Evolutionary conservation across 2,888 invertebrate species (phyloP).

Genomic region (Clunio marinus): DNA sequence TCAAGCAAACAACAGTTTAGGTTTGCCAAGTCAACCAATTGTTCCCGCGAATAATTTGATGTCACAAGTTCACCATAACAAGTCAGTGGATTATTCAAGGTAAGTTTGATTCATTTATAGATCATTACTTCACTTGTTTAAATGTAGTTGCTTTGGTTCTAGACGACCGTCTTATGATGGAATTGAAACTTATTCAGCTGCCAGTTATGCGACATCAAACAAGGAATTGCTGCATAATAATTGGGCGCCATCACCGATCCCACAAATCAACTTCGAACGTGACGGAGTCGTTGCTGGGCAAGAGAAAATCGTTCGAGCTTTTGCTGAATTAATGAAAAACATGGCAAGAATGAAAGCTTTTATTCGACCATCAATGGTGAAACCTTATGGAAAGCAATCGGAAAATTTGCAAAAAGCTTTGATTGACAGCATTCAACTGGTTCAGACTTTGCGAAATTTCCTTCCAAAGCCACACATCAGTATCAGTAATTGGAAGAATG

Average conservation of each 20-base stretch:
- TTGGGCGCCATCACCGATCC: conserved; percentile 52
- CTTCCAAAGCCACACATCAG: conserved; percentile 83
- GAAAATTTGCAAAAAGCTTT: conserved; percentile 83
- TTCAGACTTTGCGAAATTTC: conserved; percentile 78
- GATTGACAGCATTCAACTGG: conserved; percentile 80
- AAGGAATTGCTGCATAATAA: conserved; percentile 66
- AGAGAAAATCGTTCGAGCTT: conserved; percentile 80
- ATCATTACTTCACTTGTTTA: background rate
- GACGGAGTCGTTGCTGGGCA: conserved; percentile 60
- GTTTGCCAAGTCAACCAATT: conserved; percentile 15
- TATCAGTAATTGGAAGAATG: conserved; percentile 85
- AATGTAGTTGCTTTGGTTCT: background rate
- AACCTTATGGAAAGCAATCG: conserved; percentile 85
- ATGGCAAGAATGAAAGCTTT: conserved; percentile 85
- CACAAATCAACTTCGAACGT: conserved; percentile 38
- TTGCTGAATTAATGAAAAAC: conserved; percentile 81
- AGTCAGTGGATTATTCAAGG: conserved; percentile 23
- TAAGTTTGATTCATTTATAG: background rate
- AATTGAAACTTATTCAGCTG: conserved; percentile 31
- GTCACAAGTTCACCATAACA: conserved; percentile 32
- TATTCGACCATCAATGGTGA: conserved; percentile 76
- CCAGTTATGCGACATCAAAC: conserved; percentile 50
- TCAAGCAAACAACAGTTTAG: conserved; percentile 39
- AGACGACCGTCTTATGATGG: conserved; percentile 33
- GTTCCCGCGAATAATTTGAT: conserved; percentile 5